phyloP scores from a whole-genome alignment of 2,797 vertebrate genomes.

The Cynodonichthys magdalenae region DNA sequence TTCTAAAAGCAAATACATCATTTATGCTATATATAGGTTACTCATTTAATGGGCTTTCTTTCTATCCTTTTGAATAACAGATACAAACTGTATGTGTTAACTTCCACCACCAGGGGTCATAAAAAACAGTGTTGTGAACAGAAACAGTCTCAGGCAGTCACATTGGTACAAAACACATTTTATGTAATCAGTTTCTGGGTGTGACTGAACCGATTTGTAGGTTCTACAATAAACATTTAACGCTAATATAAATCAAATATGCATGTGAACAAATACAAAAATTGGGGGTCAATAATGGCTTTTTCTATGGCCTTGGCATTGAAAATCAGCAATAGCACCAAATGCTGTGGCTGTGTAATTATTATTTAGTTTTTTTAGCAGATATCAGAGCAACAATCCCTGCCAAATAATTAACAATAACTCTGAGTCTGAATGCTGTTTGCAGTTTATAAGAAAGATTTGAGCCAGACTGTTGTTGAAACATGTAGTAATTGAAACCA shows the following conservation, averaged over 20 bases:
- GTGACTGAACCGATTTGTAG: neutral
- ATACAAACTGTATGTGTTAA: neutral
- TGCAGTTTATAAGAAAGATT: neutral
- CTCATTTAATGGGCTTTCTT: neutral
- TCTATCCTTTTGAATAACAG: neutral
- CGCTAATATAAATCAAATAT: too few species aligned
- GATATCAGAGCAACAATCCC: neutral
- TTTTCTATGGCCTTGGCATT: neutral
- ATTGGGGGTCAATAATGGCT: neutral
- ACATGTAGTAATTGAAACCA: neutral
- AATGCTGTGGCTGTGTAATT: neutral
- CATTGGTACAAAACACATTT: neutral
- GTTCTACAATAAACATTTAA: neutral
- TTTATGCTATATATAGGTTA: too few species aligned
- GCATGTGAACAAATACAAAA: neutral
- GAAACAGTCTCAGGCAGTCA: neutral
- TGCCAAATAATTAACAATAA: neutral
- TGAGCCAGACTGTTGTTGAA: conserved; percentile 1
- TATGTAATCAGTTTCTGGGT: neutral
- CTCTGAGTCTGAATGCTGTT: neutral
- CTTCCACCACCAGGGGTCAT: conserved; percentile 49
- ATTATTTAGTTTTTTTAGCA: neutral
- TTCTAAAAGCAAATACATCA: neutral
- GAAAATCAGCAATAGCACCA: neutral
- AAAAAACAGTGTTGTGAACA: neutral